Evolutionary conservation across 2,888 invertebrate species (phyloP).

Genomic region (Drosophila sordidula): DNA sequence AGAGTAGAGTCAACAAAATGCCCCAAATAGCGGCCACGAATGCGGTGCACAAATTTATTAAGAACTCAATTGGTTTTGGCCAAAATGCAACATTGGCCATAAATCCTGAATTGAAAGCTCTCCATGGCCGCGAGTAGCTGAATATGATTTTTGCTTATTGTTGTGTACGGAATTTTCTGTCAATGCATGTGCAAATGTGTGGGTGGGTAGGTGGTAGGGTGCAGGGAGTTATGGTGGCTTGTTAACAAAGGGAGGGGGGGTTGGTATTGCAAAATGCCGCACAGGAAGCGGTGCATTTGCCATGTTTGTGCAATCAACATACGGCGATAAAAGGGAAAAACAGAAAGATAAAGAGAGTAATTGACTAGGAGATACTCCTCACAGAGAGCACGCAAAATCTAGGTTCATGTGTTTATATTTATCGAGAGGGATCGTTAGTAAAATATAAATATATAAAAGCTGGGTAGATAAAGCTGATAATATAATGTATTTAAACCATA

Average conservation of each 20-base stretch:
- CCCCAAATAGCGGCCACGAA: slow-evolving; percentile 14
- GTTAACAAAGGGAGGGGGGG: too few relatives aligned
- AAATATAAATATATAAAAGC: too few relatives aligned
- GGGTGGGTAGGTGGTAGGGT: neutral
- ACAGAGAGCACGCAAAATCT: too few relatives aligned
- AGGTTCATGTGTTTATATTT: too few relatives aligned
- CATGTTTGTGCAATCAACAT: slow-evolving; percentile 21
- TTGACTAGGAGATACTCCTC: neutral
- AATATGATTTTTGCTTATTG: slow-evolving; percentile 32
- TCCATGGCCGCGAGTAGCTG: slow-evolving; percentile 11
- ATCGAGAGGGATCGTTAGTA: neutral
- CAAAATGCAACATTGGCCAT: slow-evolving; percentile 44
- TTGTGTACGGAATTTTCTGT: slow-evolving; percentile 11
- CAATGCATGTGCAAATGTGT: slow-evolving; percentile 9
- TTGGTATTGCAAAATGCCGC: too few relatives aligned
- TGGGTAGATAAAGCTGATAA: too few relatives aligned
- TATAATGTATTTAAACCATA: too few relatives aligned
- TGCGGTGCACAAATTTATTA: slow-evolving; percentile 60
- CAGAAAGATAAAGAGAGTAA: neutral
- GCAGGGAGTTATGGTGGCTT: too few relatives aligned
- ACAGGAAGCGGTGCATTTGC: slow-evolving; percentile 17
- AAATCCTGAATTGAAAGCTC: slow-evolving; percentile 28
- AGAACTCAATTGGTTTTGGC: slow-evolving; percentile 50
- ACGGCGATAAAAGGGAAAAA: neutral
- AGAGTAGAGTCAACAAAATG: slow-evolving; percentile 16